These are phyloP conservation scores for Allobates femoralis DNA, from an alignment of 2,797 vertebrate genomes.

Conservation along the genomic window DNA sequence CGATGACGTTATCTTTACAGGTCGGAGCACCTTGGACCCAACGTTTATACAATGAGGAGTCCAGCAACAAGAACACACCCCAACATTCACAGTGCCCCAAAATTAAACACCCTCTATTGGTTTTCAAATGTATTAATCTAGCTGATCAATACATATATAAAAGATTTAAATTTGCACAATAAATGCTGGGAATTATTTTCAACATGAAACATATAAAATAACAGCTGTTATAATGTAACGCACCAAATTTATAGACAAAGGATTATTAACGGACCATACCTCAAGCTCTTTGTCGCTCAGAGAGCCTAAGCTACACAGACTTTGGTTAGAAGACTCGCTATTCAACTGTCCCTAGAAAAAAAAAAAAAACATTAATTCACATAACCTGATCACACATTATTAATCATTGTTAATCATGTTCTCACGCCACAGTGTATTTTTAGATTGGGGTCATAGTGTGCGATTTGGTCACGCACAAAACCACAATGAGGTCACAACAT, in stretches of 20 bases:
- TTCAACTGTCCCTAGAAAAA: slow-evolving; percentile 90
- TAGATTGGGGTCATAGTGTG: neutral
- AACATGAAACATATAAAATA: neutral
- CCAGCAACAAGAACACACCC: no score
- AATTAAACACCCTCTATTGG: no score
- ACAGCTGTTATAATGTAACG: neutral
- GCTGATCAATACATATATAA: no score
- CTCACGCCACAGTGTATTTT: neutral
- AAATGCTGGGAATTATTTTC: neutral
- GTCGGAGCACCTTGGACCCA: no score
- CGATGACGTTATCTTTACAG: no score
- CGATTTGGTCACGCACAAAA: neutral
- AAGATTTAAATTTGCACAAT: neutral
- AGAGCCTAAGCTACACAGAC: slow-evolving; percentile 97
- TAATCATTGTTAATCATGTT: no score
- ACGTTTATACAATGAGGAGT: no score
- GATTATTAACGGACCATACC: slow-evolving; percentile 72
- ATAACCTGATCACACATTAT: no score
- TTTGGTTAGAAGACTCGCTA: slow-evolving; percentile 99
- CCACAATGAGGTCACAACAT: neutral
- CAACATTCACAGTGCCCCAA: no score
- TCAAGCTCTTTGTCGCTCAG: slow-evolving; percentile 98
- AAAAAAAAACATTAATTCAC: neutral
- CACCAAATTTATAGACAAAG: no score
- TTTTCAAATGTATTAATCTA: no score